Percentiles rank a stretch among this genome's conserved stretches.
Evolutionary conservation across 2,113 vertebrate species (phyloP).

Genomic region (Periophthalmodon schlosseri): DNA sequence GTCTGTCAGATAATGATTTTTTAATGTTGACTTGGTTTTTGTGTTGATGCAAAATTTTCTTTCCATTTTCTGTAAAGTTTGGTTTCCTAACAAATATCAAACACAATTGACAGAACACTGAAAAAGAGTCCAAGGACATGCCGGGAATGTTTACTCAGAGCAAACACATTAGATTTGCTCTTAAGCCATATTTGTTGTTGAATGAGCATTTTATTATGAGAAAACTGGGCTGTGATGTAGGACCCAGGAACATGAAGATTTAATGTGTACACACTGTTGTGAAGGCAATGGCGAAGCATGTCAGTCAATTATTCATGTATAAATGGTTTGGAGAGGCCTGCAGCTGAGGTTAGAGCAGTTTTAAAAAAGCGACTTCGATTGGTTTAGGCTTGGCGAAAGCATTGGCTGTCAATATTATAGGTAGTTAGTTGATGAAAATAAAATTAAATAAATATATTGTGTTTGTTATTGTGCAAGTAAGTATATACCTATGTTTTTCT

Average conservation of each 20-base stretch:
- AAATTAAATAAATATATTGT: no score
- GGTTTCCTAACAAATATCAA: conserved; percentile 4
- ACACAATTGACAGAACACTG: neutral
- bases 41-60: neutral
- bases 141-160: neutral
- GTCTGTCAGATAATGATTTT: no score
- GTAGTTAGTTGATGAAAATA: no score
- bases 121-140: neutral
- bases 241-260: conserved; percentile 61
- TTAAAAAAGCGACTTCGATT: neutral
- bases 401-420: neutral
- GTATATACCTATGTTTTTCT: no score
- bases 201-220: conserved; percentile 3
- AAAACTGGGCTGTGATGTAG: conserved; percentile 26
- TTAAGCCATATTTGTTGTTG: conserved; percentile 4
- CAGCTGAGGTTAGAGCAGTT: conserved; percentile 37
- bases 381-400: neutral
- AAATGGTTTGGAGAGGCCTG: conserved; percentile 65
- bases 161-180: conserved; percentile 6
- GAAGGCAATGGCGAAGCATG: conserved; percentile 50
- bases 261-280: conserved; percentile 58
- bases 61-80: neutral
- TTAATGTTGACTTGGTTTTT: no score
- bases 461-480: no score
- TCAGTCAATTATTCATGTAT: conserved; percentile 79